phyloP scores from a whole-genome alignment of 2,888 invertebrate species.

The Apamea monoglypha region DNA sequence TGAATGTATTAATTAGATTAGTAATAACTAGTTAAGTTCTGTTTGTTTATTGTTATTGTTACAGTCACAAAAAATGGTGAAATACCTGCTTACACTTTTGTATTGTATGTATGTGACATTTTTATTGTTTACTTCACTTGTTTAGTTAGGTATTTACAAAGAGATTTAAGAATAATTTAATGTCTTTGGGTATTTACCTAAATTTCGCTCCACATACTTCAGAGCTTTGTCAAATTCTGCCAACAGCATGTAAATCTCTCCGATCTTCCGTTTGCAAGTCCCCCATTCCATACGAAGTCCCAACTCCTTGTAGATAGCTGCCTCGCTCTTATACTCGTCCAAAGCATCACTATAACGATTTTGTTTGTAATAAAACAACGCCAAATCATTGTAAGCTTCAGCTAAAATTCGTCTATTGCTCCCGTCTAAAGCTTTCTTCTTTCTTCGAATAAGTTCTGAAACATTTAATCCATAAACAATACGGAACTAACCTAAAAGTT shows the following conservation, averaged over 20 bases:
- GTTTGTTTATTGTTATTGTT: no score
- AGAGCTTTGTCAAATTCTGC: slow-evolving; percentile 95
- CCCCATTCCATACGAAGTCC: slow-evolving; percentile 94
- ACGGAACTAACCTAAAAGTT: slow-evolving; percentile 34
- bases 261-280: slow-evolving; percentile 95
- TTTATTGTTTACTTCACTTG: background rate
- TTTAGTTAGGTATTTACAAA: background rate
- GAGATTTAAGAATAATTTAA: no score
- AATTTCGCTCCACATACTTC: slow-evolving; percentile 93
- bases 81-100: background rate
- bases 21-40: background rate
- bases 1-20: background rate
- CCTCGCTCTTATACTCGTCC: slow-evolving; percentile 94
- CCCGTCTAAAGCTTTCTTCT: slow-evolving; percentile 92
- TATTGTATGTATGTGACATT: background rate
- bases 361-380: slow-evolving; percentile 92
- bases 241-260: slow-evolving; percentile 95
- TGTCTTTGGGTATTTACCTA: slow-evolving; percentile 92
- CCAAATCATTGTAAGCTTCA: slow-evolving; percentile 93
- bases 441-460: slow-evolving; percentile 93
- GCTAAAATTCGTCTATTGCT: slow-evolving; percentile 92
- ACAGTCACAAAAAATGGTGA: no score
- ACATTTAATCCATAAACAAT: slow-evolving; percentile 59
- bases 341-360: slow-evolving; percentile 93
- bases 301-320: slow-evolving; percentile 91